These are phyloP conservation scores for Clistopyga incitator DNA, from an alignment of 2,888 invertebrate species.

Conservation along the genomic window DNA sequence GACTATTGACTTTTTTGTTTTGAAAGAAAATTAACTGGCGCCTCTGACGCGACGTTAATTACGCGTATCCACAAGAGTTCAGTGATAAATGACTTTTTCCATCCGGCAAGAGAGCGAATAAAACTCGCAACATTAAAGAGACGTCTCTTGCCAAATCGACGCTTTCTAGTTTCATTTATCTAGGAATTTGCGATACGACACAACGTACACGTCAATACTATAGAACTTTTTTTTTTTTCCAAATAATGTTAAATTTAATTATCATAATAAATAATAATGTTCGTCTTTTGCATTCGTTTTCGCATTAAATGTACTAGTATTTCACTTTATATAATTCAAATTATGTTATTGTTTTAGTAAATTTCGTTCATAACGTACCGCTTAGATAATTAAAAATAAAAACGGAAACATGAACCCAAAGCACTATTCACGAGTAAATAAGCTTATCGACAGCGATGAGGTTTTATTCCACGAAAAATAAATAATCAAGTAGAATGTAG, in stretches of 20 bases:
- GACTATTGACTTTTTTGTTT: conserved; percentile 32
- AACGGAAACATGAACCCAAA: not conserved
- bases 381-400: not conserved
- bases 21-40: conserved; percentile 39
- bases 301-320: too few relatives aligned
- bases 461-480: not conserved
- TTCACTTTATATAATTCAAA: not conserved
- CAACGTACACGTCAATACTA: not conserved
- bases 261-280: not conserved
- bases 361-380: not conserved
- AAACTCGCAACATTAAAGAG: not conserved
- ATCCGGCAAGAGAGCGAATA: not conserved
- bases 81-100: conserved; percentile 6
- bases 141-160: not conserved
- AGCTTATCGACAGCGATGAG: not conserved
- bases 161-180: conserved; percentile 26
- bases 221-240: too few relatives aligned
- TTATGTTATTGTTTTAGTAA: not conserved
- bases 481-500: not conserved
- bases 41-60: conserved; percentile 43
- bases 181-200: conserved; percentile 5
- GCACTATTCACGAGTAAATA: not conserved
- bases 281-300: not conserved
- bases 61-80: conserved; percentile 12
- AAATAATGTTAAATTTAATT: too few relatives aligned